Conservation (phyloP, 2,888 invertebrate genomes). For the Agriopis leucophaearia region DNA sequence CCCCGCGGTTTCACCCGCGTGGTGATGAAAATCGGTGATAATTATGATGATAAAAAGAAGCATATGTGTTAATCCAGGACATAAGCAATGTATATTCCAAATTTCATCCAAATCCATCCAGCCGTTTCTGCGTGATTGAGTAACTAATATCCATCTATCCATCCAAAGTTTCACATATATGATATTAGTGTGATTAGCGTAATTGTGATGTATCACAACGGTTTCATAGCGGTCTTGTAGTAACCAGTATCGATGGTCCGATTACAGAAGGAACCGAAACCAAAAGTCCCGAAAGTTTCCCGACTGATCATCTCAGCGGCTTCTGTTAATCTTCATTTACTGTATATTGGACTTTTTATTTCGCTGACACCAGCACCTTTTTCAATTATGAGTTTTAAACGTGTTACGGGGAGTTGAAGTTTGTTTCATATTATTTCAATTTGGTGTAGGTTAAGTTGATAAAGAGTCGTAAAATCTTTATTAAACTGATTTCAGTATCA, state of each 20-base stretch:
- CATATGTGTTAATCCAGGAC: too few relatives aligned
- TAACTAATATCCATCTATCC: too few relatives aligned
- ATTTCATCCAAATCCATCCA: too few relatives aligned
- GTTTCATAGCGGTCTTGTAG: slow-evolving; percentile 47
- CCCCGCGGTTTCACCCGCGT: too few relatives aligned
- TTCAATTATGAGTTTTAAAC: slow-evolving; percentile 23
- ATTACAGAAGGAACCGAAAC: slow-evolving; percentile 50
- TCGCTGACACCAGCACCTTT: slow-evolving; percentile 24
- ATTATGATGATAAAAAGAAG: too few relatives aligned
- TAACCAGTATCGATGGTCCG: slow-evolving; percentile 57
- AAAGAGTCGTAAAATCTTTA: neutral
- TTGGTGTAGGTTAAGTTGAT: neutral
- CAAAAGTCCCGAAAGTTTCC: slow-evolving; percentile 44
- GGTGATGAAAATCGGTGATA: too few relatives aligned
- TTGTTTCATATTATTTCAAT: neutral
- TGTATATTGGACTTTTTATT: slow-evolving; percentile 35
- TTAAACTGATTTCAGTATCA: neutral
- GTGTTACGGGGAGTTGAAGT: slow-evolving; percentile 1
- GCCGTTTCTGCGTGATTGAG: too few relatives aligned
- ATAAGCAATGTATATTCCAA: too few relatives aligned
- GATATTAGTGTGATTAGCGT: too few relatives aligned
- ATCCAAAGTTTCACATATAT: too few relatives aligned
- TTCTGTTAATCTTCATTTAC: slow-evolving; percentile 48
- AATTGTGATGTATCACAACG: slow-evolving; percentile 26
- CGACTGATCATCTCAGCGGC: slow-evolving; percentile 41